Base-by-base conservation (phyloP, 2,888 invertebrate genomes). In the Trichopria drosophilae region DNA sequence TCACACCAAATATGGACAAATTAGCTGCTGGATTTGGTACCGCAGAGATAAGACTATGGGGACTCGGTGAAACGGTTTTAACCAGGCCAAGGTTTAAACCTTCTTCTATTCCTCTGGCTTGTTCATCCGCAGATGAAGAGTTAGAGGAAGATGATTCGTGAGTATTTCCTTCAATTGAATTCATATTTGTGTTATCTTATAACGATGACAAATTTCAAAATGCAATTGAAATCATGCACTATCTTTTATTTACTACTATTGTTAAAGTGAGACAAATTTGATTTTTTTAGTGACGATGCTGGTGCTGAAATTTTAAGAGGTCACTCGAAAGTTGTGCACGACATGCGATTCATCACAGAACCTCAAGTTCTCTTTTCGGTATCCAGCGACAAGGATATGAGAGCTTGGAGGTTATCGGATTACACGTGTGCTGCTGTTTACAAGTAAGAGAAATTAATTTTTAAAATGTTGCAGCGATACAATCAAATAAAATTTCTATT, bases 381-480 rank as follows among this genome's bases (percentile, higher is more conserved):
- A 1, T 87, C 88, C 2, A 86, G 87, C 67, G 93, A 93, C 74
- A 82, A 80, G 58, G 86, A 87, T 29, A 82, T 90, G 82, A 79
- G 88, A 58, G 84, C 85, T 4, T 91, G 90, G 90, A 80, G 82
- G 61, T 79, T 87, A 2, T 77, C 80, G n/a, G 82, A 83, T 68
- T 84, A 85, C 59, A 81, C 81, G 5, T 88, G 88, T 69, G 83
- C 84, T 10, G 83, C 85, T 29, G 77, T 85, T 60, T 88, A 87
- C 69, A 82, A 82, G 85, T 85, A 70, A 53, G 51, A 32, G 34
- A 18, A 12, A 44, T 18, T 29, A 41, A 40, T 9, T 41, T 9
- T 43, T 20, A 29, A 35, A 22, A 9, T 45, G n/a, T n/a, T n/a
- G n/a, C n/a, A n/a, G n/a, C n/a, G n/a, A n/a, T n/a, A n/a, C n/a